Conservation (phyloP, 2,113 vertebrate genomes). For the Gavia stellata region DNA sequence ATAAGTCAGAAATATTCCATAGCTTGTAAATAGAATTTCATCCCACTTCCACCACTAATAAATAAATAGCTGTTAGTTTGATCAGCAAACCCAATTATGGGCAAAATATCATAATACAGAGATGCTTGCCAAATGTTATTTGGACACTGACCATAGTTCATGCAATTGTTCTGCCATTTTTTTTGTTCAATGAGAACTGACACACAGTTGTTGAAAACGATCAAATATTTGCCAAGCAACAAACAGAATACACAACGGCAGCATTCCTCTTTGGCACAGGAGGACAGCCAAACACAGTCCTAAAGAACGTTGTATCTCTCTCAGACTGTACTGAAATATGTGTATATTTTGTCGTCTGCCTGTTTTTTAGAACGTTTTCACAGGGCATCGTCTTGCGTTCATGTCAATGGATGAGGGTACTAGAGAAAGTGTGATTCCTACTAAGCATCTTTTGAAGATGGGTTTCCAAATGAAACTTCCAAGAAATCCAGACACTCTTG, state of each 20-base stretch:
- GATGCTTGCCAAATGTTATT: not conserved
- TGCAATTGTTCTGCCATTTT: slow-evolving; percentile 7
- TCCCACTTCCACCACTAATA: slow-evolving; percentile 16
- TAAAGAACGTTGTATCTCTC: not conserved
- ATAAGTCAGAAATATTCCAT: not conserved
- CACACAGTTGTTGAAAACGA: slow-evolving; percentile 18
- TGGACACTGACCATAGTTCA: not conserved
- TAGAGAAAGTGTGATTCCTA: not conserved
- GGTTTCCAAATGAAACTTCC: not conserved
- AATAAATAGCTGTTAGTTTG: not conserved
- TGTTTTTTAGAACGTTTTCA: not conserved
- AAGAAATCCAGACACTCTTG: not conserved
- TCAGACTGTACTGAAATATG: not conserved
- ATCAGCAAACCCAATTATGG: not conserved
- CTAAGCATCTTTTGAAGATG: not conserved
- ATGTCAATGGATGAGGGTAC: not conserved
- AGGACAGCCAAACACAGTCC: not conserved
- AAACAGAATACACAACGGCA: not conserved
- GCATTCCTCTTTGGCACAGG: not conserved
- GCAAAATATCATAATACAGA: not conserved
- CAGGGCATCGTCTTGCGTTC: not conserved
- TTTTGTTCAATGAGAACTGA: slow-evolving; percentile 36
- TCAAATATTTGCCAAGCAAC: not conserved
- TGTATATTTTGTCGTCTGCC: not conserved
- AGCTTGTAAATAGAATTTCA: slow-evolving; percentile 4